Conservation (phyloP, 2,888 invertebrate genomes). For the Tigriopus californicus region DNA sequence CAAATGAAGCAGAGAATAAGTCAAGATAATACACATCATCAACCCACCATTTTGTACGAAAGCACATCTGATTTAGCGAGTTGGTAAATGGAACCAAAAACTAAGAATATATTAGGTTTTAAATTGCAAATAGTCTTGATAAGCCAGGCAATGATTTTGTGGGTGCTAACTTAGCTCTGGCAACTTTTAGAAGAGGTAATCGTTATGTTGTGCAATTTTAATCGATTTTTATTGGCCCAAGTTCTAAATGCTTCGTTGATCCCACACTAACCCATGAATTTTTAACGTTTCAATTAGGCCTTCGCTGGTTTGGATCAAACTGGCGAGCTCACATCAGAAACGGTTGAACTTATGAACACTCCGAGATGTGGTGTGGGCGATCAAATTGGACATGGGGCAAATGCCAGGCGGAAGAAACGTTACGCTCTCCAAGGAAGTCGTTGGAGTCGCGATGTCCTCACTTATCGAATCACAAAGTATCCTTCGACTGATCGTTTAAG, state of each 20-base stretch:
- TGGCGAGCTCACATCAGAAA: conserved; percentile 27
- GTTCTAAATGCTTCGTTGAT: neutral
- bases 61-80: too few relatives aligned
- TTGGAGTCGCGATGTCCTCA: conserved; percentile 75
- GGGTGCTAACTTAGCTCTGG: too few relatives aligned
- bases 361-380: conserved; percentile 30
- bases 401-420: conserved; percentile 25
- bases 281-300: conserved; percentile 44
- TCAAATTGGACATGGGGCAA: conserved; percentile 25
- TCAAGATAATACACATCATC: too few relatives aligned
- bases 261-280: neutral
- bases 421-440: conserved; percentile 50
- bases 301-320: conserved; percentile 75
- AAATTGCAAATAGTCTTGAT: too few relatives aligned
- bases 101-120: too few relatives aligned
- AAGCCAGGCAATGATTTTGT: too few relatives aligned
- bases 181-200: too few relatives aligned
- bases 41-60: too few relatives aligned
- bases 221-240: neutral
- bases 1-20: too few relatives aligned
- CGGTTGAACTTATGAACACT: conserved; percentile 26
- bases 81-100: too few relatives aligned
- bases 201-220: too few relatives aligned
- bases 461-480: conserved; percentile 76
- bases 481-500: conserved; percentile 46